Percentiles rank a stretch among this genome's conserved stretches.
Evolutionary conservation across 2,113 vertebrate genomes (phyloP).

Genomic region (Siphamia tubifer): DNA sequence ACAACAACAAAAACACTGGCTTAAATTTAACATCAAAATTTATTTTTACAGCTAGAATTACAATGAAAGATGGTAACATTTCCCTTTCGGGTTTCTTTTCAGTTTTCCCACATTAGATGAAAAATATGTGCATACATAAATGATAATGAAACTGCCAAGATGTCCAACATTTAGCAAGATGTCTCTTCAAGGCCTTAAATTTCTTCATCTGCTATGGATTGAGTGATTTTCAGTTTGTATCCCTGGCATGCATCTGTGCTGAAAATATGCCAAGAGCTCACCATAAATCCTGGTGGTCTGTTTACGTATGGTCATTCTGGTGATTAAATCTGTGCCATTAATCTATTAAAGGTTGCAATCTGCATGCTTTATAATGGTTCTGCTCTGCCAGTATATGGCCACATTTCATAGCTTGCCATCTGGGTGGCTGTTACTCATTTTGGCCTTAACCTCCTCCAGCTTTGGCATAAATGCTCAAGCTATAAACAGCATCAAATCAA

Average conservation of each 20-base stretch:
- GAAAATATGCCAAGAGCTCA: conserved; percentile 2
- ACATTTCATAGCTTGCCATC: conserved; percentile 40
- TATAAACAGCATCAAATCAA: conserved; percentile 9
- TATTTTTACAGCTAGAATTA: no score
- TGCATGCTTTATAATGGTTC: conserved; percentile 22
- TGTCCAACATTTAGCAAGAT: not conserved
- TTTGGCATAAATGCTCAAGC: conserved; percentile 20
- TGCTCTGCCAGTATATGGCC: conserved; percentile 5
- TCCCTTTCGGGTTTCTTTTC: not conserved
- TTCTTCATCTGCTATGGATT: not conserved
- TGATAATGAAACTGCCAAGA: not conserved
- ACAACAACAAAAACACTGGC: no score
- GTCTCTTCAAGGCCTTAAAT: not conserved
- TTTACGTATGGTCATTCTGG: conserved; percentile 24
- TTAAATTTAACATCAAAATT: no score
- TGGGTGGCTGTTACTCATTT: conserved; percentile 34
- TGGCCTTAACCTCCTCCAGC: not conserved
- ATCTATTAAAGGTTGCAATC: conserved; percentile 46
- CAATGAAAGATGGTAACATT: no score
- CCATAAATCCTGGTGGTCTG: conserved; percentile 39
- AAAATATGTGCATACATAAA: no score
- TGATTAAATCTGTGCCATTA: conserved; percentile 44
- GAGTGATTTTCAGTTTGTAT: not conserved
- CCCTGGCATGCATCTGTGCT: not conserved
- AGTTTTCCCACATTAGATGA: not conserved